phyloP scores from a whole-genome alignment of 2,797 vertebrate species.

The Chromis chromis region DNA sequence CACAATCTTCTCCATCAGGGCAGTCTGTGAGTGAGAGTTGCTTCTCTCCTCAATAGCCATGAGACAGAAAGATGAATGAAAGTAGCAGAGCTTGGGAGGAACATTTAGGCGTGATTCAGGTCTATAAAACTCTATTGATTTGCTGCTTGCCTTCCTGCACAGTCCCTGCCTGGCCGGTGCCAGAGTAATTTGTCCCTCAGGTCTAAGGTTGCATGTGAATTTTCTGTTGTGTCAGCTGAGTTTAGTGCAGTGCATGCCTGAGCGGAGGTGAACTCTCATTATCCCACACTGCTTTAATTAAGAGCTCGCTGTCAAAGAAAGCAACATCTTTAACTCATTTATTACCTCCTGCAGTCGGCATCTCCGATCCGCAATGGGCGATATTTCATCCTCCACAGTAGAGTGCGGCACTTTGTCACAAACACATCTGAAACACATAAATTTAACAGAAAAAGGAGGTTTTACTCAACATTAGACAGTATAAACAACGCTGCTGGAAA shows the following conservation, averaged over 20 bases:
- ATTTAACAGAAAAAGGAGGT: conserved; percentile 25
- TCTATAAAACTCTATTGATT: conserved; percentile 79
- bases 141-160: conserved; percentile 69
- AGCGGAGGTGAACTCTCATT: conserved; percentile 76
- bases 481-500: not conserved
- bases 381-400: conserved; percentile 59
- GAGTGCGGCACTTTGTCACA: conserved; percentile 32
- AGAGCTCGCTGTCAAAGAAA: conserved; percentile 65
- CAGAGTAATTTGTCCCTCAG: conserved; percentile 70
- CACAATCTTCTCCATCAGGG: conserved; percentile 38
- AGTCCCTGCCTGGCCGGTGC: conserved; percentile 68
- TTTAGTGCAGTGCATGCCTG: conserved; percentile 69
- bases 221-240: conserved; percentile 84
- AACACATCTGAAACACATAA: conserved; percentile 50
- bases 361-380: conserved; percentile 38
- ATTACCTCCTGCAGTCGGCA: conserved; percentile 64
- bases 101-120: conserved; percentile 73
- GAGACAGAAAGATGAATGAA: conserved; percentile 61
- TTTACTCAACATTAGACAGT: conserved; percentile 15
- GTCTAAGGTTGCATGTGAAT: conserved; percentile 77
- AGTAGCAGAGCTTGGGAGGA: conserved; percentile 56
- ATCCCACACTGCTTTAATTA: conserved; percentile 79
- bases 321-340: conserved; percentile 73
- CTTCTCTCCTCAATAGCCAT: conserved; percentile 38
- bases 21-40: conserved; percentile 17